Evolutionary conservation across 2,888 invertebrate species (phyloP).

Genomic region (Lymantria dispar): DNA sequence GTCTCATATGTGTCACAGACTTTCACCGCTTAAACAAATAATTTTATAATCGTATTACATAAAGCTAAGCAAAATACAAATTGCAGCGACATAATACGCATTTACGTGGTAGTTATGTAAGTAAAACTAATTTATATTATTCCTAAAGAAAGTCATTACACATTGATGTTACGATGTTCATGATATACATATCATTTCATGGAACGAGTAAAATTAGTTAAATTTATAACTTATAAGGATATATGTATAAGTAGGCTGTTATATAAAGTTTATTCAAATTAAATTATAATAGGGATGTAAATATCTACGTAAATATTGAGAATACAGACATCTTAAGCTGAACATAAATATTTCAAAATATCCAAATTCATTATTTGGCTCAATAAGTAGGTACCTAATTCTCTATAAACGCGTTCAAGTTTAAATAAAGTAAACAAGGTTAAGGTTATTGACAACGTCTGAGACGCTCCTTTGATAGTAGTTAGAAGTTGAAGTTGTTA

Average conservation of each 20-base stretch:
- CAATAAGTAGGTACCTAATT: neutral
- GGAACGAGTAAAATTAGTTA: no score
- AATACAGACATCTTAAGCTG: no score
- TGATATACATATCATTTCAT: no score
- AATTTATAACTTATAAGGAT: no score
- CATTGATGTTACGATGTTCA: no score
- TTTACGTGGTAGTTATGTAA: neutral
- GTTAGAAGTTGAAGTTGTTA: slow-evolving; percentile 13
- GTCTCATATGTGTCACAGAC: slow-evolving; percentile 20
- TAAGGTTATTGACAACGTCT: slow-evolving; percentile 3
- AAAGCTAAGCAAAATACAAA: neutral
- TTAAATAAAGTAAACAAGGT: slow-evolving; percentile 4
- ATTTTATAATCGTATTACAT: slow-evolving; percentile 6
- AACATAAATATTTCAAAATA: no score
- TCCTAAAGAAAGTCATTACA: no score
- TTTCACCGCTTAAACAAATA: slow-evolving; percentile 29
- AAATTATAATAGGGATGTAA: no score
- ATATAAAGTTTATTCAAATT: no score
- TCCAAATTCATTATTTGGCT: no score
- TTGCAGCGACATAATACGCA: neutral
- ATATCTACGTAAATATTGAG: no score
- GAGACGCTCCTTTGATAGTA: slow-evolving; percentile 14
- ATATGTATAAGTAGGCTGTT: no score
- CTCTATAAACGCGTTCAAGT: neutral
- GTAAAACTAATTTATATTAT: neutral